Evolutionary conservation across 2,888 invertebrate genomes (phyloP), one percentile per base, ranked within the genome.

Genomic region (Clostera curtula): DNA sequence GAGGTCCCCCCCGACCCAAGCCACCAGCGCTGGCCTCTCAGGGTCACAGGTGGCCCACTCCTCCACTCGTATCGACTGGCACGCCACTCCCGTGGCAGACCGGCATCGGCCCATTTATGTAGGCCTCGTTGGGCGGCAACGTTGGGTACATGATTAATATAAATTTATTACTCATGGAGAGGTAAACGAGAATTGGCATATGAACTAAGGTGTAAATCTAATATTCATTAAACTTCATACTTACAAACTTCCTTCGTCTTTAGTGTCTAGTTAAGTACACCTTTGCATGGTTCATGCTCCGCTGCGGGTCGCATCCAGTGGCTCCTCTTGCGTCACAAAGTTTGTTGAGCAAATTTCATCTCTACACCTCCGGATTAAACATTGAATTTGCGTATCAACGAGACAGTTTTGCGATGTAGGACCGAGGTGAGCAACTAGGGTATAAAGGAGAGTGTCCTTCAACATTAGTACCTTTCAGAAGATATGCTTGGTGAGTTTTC

Each of bases 371-470:
- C 16, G 12, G n/a, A 4, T 34, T 49, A 37, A 36, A 31, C 35
- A 29, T 23, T n/a, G 47, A 34, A 48, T 33, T 51, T 4, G 49
- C 26, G 15, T 46, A 25, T 25, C 31, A 32, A 10, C 2, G 12
- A 27, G 24, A n/a, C 20, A 25, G 22, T 38, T 26, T 22, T 25
- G 25, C 32, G 41, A 35, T 34, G 39, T 40, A 36, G 31, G 28
- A 34, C 49, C 70, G 66, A 80, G 75, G 76, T 77, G 70, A 76
- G 56, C 79, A 71, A 74, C 56, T 73, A 56, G 60, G 50, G 61
- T 58, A 76, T 64, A 75, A 74, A 71, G 66, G 64, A 69, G 62
- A 65, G 66, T 56, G 77, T 80, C 82, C 80, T 82, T 82, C 75
- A 71, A 42, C 40, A 40, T 36, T 40, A 59, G 59, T 68, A 49